phyloP scores from a whole-genome alignment of 2,113 vertebrate species.

The Laticauda laticaudata region DNA sequence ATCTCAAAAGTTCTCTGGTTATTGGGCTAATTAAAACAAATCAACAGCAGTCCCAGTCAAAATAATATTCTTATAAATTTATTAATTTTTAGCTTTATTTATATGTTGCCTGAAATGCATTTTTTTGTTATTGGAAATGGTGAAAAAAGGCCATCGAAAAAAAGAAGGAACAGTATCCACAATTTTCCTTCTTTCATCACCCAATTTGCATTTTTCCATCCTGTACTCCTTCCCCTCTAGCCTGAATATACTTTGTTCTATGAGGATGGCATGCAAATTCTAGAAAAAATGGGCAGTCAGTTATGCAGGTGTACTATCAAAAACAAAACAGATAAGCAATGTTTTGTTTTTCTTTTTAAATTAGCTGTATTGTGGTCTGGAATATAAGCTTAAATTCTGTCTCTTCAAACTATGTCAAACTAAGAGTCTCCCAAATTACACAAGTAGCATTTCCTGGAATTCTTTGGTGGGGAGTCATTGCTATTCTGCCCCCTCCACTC shows the following conservation, averaged over 20 bases:
- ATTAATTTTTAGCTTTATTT: neutral
- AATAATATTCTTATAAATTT: neutral
- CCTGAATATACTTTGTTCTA: neutral
- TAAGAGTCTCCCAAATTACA: neutral
- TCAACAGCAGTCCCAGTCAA: neutral
- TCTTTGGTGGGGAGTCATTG: neutral
- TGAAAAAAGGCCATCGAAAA: neutral
- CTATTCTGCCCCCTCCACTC: neutral
- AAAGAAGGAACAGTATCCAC: neutral
- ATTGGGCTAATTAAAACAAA: neutral
- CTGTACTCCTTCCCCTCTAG: neutral
- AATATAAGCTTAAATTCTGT: neutral
- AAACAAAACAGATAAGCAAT: neutral
- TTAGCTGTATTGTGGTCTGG: neutral
- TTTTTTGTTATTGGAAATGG: neutral
- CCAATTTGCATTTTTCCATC: neutral
- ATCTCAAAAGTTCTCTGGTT: neutral
- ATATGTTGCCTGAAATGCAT: neutral
- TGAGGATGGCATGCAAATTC: neutral
- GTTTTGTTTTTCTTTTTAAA: neutral
- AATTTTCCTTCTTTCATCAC: neutral
- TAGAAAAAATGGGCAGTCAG: neutral
- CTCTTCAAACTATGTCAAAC: neutral
- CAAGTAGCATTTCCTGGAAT: neutral
- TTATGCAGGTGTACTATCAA: neutral